These are phyloP conservation scores for Saccostrea cuccullata DNA, from an alignment of 1,140 invertebrate genomes.

Conservation along the genomic window DNA sequence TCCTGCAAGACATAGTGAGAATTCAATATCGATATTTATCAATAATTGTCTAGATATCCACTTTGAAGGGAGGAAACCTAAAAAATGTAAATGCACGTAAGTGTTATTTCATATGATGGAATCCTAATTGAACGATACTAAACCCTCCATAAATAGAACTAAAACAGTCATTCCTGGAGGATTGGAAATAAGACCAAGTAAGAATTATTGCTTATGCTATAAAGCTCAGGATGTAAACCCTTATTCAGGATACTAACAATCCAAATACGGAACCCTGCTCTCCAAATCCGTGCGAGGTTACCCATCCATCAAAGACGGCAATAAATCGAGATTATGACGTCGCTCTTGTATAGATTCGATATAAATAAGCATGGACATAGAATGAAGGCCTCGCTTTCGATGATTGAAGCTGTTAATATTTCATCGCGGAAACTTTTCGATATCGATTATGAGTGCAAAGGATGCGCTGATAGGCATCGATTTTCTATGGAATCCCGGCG, in stretches of 20 bases:
- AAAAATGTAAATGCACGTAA: no score
- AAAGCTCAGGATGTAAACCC: background rate
- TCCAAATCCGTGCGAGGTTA: background rate
- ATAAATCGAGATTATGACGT: slow-evolving; percentile 7
- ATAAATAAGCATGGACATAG: slow-evolving; percentile 2
- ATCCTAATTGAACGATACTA: slow-evolving; percentile 12
- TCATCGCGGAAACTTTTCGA: slow-evolving; percentile 22
- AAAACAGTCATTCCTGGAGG: background rate
- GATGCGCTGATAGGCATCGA: slow-evolving; percentile 23
- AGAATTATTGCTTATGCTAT: slow-evolving; percentile 22
- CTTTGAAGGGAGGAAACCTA: no score
- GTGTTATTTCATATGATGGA: background rate
- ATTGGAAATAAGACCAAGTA: background rate
- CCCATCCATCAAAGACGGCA: background rate
- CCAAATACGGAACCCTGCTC: background rate
- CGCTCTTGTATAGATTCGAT: background rate
- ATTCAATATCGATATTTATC: no score
- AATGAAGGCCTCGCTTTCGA: background rate
- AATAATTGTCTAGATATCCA: no score
- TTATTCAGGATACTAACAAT: background rate
- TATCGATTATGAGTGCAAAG: slow-evolving; percentile 28
- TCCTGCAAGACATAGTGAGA: no score
- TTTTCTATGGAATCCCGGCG: background rate
- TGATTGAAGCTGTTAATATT: slow-evolving; percentile 34
- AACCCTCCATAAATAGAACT: background rate